Conservation (phyloP, 2,113 vertebrate genomes). For the Urocitellus parryii region DNA sequence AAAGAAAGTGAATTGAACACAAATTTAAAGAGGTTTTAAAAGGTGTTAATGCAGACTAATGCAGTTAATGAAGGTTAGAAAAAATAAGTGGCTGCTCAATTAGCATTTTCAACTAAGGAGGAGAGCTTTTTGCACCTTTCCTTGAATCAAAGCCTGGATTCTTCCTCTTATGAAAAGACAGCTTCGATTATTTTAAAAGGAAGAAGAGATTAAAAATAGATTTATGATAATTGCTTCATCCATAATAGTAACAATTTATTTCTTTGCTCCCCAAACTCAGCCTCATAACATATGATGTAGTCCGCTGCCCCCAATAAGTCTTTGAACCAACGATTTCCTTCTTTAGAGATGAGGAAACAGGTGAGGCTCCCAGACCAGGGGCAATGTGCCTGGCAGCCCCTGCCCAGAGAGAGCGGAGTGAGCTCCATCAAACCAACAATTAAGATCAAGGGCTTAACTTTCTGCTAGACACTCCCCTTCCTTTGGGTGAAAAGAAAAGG, state of each 20-base stretch:
- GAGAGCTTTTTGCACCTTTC: constrained; percentile 86
- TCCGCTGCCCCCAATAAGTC: constrained; percentile 65
- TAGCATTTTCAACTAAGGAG: constrained; percentile 86
- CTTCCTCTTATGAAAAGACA: constrained; percentile 88
- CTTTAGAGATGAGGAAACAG: too few species aligned
- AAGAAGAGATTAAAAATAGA: constrained; percentile 88
- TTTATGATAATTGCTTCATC: constrained; percentile 86
- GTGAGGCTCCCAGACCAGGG: too few species aligned
- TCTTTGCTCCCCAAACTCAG: constrained; percentile 83
- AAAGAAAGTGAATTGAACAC: constrained; percentile 91
- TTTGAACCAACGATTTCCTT: constrained; percentile 70
- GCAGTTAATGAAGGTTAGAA: constrained; percentile 88
- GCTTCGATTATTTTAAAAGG: constrained; percentile 87
- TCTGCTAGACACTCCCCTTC: background rate
- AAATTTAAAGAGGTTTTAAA: constrained; percentile 93
- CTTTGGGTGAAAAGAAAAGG: background rate
- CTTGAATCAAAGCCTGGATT: constrained; percentile 89
- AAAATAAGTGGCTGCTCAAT: constrained; percentile 86
- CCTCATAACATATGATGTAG: constrained; percentile 75
- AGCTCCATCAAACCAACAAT: constrained; percentile 59
- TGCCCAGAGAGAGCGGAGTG: too few species aligned
- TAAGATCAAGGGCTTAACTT: constrained; percentile 22
- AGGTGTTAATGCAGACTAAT: constrained; percentile 90
- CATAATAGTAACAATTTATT: constrained; percentile 87
- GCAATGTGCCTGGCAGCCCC: too few species aligned